phyloP scores from a whole-genome alignment of 2,888 invertebrate species.

The Branchellion lobata region DNA sequence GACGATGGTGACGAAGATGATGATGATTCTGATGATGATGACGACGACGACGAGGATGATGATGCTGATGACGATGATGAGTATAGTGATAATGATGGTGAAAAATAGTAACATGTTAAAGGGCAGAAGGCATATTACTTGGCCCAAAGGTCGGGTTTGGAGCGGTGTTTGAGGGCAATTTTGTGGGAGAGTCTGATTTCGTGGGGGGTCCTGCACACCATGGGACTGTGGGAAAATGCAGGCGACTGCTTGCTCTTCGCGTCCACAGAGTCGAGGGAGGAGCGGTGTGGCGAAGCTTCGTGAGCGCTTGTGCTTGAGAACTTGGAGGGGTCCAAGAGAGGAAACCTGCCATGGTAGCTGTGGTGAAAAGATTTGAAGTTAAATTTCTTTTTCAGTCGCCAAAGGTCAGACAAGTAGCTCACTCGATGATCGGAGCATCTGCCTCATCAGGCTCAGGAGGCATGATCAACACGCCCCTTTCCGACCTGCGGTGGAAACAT shows the following conservation, averaged over 20 bases:
- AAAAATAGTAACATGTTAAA: neutral
- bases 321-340: slow-evolving; percentile 24
- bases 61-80: slow-evolving; percentile 40
- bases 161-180: slow-evolving; percentile 69
- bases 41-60: neutral
- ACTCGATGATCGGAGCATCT: slow-evolving; percentile 48
- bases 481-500: slow-evolving; percentile 59
- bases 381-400: neutral
- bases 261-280: neutral
- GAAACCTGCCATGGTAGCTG: neutral
- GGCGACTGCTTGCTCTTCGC: slow-evolving; percentile 32
- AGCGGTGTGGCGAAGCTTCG: neutral
- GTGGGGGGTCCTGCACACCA: slow-evolving; percentile 89
- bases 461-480: slow-evolving; percentile 89
- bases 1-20: neutral
- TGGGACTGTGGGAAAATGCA: slow-evolving; percentile 70
- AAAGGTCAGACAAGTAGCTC: neutral
- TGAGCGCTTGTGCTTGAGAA: neutral
- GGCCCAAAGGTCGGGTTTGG: slow-evolving; percentile 85
- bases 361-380: neutral
- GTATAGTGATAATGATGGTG: neutral
- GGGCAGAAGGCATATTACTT: slow-evolving; percentile 62
- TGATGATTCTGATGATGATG: slow-evolving; percentile 43
- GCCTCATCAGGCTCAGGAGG: slow-evolving; percentile 75
- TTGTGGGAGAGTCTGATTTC: slow-evolving; percentile 89